Percentiles rank a stretch among this genome's conserved stretches.
These are phyloP conservation scores for Isaurus tuberculatus DNA, from an alignment of 92 coral and sea anemone genomes.

Conservation along the genomic window DNA sequence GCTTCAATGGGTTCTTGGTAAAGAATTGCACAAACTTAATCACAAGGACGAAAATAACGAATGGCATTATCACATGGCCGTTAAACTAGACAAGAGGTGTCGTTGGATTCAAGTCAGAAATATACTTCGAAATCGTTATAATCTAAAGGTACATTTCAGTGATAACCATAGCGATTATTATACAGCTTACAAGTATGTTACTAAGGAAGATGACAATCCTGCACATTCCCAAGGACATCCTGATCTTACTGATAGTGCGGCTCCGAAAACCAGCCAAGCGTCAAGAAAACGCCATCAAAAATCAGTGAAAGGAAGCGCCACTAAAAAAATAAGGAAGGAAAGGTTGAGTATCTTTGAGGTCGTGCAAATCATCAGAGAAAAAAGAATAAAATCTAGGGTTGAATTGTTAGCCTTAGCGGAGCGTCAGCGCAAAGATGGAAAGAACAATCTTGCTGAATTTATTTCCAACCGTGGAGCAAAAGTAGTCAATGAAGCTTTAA, in stretches of 20 bases:
- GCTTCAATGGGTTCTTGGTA: constrained; percentile 28
- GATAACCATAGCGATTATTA: constrained; percentile 42
- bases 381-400: constrained; percentile 38
- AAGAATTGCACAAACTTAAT: constrained; percentile 28
- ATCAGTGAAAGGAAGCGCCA: background rate
- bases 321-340: constrained; percentile 5
- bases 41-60: background rate
- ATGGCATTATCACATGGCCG: constrained; percentile 40
- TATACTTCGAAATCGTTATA: constrained; percentile 5
- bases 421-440: constrained; percentile 43
- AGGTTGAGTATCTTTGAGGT: constrained; percentile 37
- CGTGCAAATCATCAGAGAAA: constrained; percentile 37
- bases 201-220: constrained; percentile 4
- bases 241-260: constrained; percentile 7
- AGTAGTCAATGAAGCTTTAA: constrained; percentile 39
- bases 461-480: constrained; percentile 42
- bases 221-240: constrained; percentile 22
- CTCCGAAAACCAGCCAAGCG: constrained; percentile 1
- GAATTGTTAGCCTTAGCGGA: constrained; percentile 49
- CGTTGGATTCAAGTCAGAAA: constrained; percentile 43
- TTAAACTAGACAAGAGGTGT: constrained; percentile 24
- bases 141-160: constrained; percentile 44
- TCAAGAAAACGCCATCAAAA: background rate
- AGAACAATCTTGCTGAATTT: constrained; percentile 50
- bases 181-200: constrained; percentile 22